A percentile compares a stretch with the other conserved stretches of the same genome.
Evolutionary conservation across 2,888 invertebrate species (phyloP).

Genomic region (Dioctria linearis): DNA sequence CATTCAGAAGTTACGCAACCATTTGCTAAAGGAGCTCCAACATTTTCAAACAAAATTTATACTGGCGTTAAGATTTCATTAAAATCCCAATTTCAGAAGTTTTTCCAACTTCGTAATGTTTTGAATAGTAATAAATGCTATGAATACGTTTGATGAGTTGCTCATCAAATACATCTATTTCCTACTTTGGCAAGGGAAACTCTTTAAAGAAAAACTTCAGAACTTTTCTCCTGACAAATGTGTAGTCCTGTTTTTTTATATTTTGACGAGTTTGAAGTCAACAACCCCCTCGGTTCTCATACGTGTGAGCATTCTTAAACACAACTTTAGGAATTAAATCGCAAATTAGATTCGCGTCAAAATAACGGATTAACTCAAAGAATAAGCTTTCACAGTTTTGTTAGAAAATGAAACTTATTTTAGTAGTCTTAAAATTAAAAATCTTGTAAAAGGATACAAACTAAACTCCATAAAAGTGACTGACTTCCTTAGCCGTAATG

Average conservation of each 20-base stretch:
- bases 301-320: not conserved
- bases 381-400: not conserved
- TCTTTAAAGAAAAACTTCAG: not conserved
- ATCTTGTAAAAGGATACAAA: no score
- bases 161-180: not conserved
- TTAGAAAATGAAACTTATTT: conserved; percentile 1
- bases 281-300: conserved; percentile 1
- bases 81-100: not conserved
- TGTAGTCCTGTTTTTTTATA: not conserved
- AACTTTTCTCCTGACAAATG: not conserved
- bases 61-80: not conserved
- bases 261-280: not conserved
- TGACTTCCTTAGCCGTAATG: not conserved
- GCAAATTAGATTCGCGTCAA: not conserved
- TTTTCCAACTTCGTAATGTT: not conserved
- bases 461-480: no score
- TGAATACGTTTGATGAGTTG: not conserved
- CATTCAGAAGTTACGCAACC: not conserved
- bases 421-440: not conserved
- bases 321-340: not conserved
- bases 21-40: not conserved
- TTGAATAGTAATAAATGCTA: not conserved
- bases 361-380: not conserved
- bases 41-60: not conserved
- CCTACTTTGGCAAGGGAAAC: conserved; percentile 4